Conservation (phyloP, 2,888 invertebrate genomes). For the Agrotis segetum region DNA sequence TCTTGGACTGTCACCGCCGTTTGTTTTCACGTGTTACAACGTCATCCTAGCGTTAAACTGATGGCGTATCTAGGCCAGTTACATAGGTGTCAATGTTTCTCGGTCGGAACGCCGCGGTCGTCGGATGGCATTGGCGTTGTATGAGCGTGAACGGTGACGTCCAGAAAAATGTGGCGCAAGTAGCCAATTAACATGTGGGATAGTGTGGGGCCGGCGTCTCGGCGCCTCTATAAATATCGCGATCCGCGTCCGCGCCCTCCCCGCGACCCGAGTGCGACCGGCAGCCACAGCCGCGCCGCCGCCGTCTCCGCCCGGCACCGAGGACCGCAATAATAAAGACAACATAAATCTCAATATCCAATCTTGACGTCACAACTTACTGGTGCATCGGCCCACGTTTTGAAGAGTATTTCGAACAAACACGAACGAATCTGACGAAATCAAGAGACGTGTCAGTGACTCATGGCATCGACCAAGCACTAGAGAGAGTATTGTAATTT, state of each 20-base stretch:
- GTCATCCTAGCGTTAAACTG: constrained; percentile 77
- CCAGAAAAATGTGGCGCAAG: constrained; percentile 88
- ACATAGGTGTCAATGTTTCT: constrained; percentile 89
- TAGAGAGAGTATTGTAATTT: constrained; percentile 26
- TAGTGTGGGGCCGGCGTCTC: constrained; percentile 87
- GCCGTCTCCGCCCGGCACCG: constrained; percentile 76
- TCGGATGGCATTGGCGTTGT: constrained; percentile 84
- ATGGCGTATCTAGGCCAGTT: constrained; percentile 81
- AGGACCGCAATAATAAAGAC: constrained; percentile 73
- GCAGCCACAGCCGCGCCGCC: constrained; percentile 77
- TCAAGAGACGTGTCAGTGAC: constrained; percentile 49
- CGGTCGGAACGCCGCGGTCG: constrained; percentile 81
- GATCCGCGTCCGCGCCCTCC: constrained; percentile 68
- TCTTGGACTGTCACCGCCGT: constrained; percentile 70
- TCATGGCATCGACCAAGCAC: constrained; percentile 33
- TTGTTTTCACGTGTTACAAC: constrained; percentile 71
- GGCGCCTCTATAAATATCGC: constrained; percentile 88
- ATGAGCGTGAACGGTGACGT: constrained; percentile 83
- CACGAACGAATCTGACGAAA: constrained; percentile 59
- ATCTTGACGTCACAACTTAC: constrained; percentile 73
- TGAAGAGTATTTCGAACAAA: constrained; percentile 58
- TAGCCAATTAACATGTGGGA: constrained; percentile 88
- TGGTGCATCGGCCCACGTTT: constrained; percentile 72
- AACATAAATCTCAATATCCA: constrained; percentile 77
- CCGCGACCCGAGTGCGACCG: constrained; percentile 68